Base-by-base conservation (phyloP, 2,888 invertebrate species). In the Eupithecia subfuscata region DNA sequence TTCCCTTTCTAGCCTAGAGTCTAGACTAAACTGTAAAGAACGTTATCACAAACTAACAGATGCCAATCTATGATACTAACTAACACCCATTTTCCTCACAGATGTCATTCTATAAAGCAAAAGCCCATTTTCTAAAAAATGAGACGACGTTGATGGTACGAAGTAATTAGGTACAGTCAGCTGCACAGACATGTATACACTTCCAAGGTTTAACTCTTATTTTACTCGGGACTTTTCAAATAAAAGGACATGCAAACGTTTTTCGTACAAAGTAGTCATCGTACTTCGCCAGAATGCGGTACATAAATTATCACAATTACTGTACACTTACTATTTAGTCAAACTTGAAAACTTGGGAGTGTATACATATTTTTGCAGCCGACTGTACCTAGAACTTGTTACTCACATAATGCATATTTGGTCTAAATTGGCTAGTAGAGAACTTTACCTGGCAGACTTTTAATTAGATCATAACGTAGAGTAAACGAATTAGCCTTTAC, bases 1-100 rank as follows among this genome's bases (percentile, higher is more conserved):
- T 71, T 64, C 71, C 30, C 71, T 71, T 64, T 45, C 43, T 40
- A 71, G 43, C 14, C 45, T 30, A 71, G 18, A 64, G 6, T 45
- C 14, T 45, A 43, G 37, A 5, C 37, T 37, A 40, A 34, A 34
- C 22, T 56, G 60, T 25, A 60, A 5, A 60, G 56, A 60, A 60
- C 60, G 14, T 22, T 3, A 22, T 11, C 12, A 56, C 22, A 56
- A 56, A 56, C 52, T 9, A 22, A 22, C 12, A 22, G n/a, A 22
- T 56, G 22, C 25, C 60, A 11, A 11, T 56, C n/a, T 56, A 56
- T 56, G 52, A 56, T 22, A 52, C n/a, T 11, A 9, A 52, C 56
- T 22, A 22, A 56, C 60, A 25, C 6, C 5, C 6, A 25, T 25
- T 25, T 60, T 60, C 52, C 12, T 60, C 25, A 25, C 22, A 25